Evolutionary conservation across 2,797 vertebrate genomes (phyloP), one percentile per base, ranked within the genome.

Genomic region (Coregonus suidteri): DNA sequence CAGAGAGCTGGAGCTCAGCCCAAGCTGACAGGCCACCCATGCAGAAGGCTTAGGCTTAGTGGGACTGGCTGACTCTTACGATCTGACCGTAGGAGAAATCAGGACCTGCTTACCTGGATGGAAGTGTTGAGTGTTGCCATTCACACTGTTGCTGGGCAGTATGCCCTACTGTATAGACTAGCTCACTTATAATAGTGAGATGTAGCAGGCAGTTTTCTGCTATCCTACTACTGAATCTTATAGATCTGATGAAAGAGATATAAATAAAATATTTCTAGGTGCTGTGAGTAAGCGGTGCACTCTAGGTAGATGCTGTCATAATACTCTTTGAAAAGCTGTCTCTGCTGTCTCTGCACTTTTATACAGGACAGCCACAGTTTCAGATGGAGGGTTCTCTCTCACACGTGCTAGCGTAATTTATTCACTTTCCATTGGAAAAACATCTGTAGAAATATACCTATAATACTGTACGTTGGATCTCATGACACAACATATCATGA

Each of bases 271-370:
- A 2, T 47, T 47, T 47, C 41, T 9, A 47, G 9, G 41, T 68
- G 31, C 31, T 68, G 65, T 35, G 14, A 35, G 34, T 68, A 68
- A 68, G 30, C 7, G 11, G 1, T 5, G 20, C 66, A 34, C 66
- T 35, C 31, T 16, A 35, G 66, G 66, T 68, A 68, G 31, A 35
- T 68, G 66, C 34, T 68, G 66, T 68, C 66, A 68, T 35, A 37
- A 68, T 2, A 37, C 66, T 13, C 31, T 68, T 68, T 68, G 66
- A 68, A 68, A 67, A 25, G 20, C 20, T 7, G 18, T 64, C 20
- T 62, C 59, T 20, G 54, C 54, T 18, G 14, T 67, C 65, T 34
- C 30, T 18, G 66, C 31, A 18, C 5, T 35, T 30, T 37, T 16
- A 35, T 5, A 34, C 66, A 16, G 66, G 66, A 68, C 30, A 67